Conservation (phyloP, 2,797 vertebrate species). For the Rhincodon typus region DNA sequence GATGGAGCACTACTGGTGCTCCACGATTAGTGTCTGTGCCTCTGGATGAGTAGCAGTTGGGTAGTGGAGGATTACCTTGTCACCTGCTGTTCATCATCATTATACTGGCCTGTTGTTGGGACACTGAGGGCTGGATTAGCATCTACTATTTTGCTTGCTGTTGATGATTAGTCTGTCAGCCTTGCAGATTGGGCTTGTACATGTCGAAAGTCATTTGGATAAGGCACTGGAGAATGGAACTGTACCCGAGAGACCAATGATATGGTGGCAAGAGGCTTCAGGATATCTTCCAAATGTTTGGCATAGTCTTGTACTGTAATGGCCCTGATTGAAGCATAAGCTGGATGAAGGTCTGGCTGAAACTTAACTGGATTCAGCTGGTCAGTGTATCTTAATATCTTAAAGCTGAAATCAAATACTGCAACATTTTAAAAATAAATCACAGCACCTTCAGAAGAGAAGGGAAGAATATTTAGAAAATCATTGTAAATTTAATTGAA, state of each 20-base stretch:
- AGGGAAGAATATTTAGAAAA: neutral
- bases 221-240: neutral
- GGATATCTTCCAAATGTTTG: neutral
- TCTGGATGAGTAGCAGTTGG: neutral
- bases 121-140: too few relatives aligned
- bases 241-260: neutral
- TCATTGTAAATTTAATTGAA: neutral
- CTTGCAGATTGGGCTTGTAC: neutral
- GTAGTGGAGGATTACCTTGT: neutral
- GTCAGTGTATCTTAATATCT: neutral
- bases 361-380: neutral
- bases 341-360: neutral
- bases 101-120: neutral
- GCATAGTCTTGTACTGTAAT: neutral
- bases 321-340: neutral
- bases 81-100: neutral
- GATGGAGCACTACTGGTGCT: neutral
- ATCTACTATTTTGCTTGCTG: neutral
- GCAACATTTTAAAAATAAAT: neutral
- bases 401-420: neutral
- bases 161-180: neutral
- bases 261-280: neutral
- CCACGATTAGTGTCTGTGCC: neutral
- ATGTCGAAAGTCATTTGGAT: neutral
- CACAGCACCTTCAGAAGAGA: neutral